These are phyloP conservation scores for Pelodytes ibericus DNA, from an alignment of 2,797 vertebrate species.

Conservation along the genomic window DNA sequence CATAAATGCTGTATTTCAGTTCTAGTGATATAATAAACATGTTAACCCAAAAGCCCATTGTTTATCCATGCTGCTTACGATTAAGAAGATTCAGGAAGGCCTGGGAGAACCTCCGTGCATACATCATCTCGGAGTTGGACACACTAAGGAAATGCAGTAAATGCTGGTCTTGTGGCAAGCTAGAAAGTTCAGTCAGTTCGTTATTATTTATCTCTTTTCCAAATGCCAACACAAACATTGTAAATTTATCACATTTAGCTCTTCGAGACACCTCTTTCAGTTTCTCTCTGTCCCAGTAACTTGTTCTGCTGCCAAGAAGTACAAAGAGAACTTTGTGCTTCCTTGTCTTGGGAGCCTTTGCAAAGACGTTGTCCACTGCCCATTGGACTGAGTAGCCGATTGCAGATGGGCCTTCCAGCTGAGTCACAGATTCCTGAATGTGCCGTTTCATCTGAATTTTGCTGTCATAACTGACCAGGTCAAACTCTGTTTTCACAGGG, in stretches of 20 bases:
- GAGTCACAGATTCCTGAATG: slow-evolving; percentile 66
- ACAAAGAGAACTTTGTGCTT: slow-evolving; percentile 72
- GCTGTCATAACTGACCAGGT: slow-evolving; percentile 66
- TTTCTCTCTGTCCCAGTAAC: slow-evolving; percentile 68
- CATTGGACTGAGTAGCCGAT: slow-evolving; percentile 77
- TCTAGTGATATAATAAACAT: neutral
- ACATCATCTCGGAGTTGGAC: slow-evolving; percentile 67
- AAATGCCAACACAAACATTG: slow-evolving; percentile 77
- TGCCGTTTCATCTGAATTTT: slow-evolving; percentile 72
- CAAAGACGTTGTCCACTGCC: slow-evolving; percentile 70
- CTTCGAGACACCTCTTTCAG: slow-evolving; percentile 70
- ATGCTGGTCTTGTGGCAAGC: slow-evolving; percentile 78
- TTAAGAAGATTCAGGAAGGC: slow-evolving; percentile 79
- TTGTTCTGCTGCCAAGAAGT: slow-evolving; percentile 75
- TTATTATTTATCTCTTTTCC: slow-evolving; percentile 66
- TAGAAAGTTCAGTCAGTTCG: slow-evolving; percentile 74
- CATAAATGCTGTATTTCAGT: too few species aligned
- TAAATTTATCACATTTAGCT: slow-evolving; percentile 82
- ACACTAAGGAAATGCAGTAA: slow-evolving; percentile 69
- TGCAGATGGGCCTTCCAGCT: slow-evolving; percentile 69
- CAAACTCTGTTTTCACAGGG: slow-evolving; percentile 73
- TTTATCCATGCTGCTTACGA: slow-evolving; percentile 80
- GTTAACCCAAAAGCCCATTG: too few species aligned
- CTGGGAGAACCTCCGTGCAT: slow-evolving; percentile 74
- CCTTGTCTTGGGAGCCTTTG: slow-evolving; percentile 62